Evolutionary conservation across 2,888 invertebrate species (phyloP), one percentile per base, ranked within the genome.

Genomic region (Busseola fusca): DNA sequence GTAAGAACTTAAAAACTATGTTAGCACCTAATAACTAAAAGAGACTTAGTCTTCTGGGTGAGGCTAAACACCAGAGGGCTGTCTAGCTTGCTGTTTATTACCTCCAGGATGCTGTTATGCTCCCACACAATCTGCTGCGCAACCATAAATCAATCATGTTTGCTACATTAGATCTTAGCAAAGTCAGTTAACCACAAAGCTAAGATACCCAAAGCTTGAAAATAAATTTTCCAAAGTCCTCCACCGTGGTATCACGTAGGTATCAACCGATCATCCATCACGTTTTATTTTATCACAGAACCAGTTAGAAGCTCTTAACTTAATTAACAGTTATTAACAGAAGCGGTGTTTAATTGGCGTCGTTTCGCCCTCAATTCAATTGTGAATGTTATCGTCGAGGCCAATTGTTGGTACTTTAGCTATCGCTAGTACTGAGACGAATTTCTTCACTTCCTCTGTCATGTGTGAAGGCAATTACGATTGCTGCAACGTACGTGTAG

Each of bases 301-400:
- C 77, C 74, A 81, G 87, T 88, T 87, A 90, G 88, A 92, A 92
- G 91, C 93, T 92, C 89, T 94, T 94, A 93, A 89, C 84, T 84
- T 91, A 93, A 94, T 94, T 90, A 93, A 91, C 78, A 79, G 89
- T 90, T 89, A 92, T 93, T 91, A 92, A 88, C 83, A 76, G 84
- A 91, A 95, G 89, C 89, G 93, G 86, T 93, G 91, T 94, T 94
- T 93, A 93, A 94, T 94, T 93, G 93, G 89, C 89, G 90, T 92
- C 90, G 86, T 86, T 87, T 84, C 87, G 81, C 83, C 88, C 85
- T 86, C 92, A 92, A 93, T 93, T 92, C 93, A 93, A 94, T 95
- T 94, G 92, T 90, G 65, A 68, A 76, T 80, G 78, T 87, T 92
- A 92, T 92, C 92, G 84, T 73, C 52, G 74, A 72, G 81, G 80